phyloP scores from a whole-genome alignment of 2,888 invertebrate species.

The Tetragonula carbonaria region DNA sequence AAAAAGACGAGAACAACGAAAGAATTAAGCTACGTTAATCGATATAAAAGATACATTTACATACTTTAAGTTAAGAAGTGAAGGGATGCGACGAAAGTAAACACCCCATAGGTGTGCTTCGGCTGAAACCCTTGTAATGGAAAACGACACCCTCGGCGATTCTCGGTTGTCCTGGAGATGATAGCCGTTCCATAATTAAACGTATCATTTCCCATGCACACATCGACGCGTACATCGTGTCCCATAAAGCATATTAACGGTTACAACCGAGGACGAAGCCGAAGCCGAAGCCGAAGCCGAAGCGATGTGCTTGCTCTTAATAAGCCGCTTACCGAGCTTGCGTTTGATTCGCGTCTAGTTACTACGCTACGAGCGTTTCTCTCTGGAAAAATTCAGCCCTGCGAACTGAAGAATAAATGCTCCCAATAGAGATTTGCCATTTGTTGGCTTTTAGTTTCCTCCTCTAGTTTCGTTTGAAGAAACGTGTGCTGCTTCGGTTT shows the following conservation, averaged over 20 bases:
- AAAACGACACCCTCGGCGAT: conserved; percentile 67
- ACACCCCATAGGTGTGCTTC: conserved; percentile 68
- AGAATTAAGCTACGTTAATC: too few species aligned
- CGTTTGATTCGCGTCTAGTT: conserved; percentile 24
- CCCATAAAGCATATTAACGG: conserved; percentile 54
- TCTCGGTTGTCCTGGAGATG: conserved; percentile 53
- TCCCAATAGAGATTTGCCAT: neutral
- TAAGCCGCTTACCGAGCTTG: conserved; percentile 46
- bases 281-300: conserved; percentile 16
- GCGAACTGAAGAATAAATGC: neutral
- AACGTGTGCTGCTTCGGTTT: neutral
- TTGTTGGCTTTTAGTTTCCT: neutral
- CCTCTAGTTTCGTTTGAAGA: too few species aligned
- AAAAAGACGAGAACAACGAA: too few species aligned
- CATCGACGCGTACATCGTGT: conserved; percentile 9
- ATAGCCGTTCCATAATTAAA: conserved; percentile 64
- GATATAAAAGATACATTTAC: too few species aligned
- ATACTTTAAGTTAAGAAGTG: neutral
- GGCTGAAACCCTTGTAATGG: conserved; percentile 64
- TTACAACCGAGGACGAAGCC: neutral
- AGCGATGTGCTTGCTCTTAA: conserved; percentile 35
- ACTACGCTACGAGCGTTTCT: neutral
- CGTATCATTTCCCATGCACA: conserved; percentile 9
- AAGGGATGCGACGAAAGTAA: conserved; percentile 13
- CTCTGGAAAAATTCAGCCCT: neutral